Conservation (phyloP, 37 sponge, comb jelly and placozoan species). For the Halichondria panicea region DNA sequence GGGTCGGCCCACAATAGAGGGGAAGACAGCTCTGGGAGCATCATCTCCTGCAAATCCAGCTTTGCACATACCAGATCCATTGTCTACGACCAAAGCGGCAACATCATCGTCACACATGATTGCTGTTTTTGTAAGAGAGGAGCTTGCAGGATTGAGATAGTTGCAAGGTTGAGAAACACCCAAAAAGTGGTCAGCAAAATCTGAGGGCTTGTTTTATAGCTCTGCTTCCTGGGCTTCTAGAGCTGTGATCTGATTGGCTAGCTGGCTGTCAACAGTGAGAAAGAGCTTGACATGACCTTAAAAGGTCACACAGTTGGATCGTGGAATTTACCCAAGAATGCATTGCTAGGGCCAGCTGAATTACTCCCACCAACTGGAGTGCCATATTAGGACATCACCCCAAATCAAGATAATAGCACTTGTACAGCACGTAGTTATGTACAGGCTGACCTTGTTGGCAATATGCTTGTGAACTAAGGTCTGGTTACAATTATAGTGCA, state of each 20-base stretch:
- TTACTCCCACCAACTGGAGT: not conserved
- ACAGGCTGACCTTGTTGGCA: no score
- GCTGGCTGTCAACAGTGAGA: slow-evolving; percentile 24
- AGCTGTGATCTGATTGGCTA: slow-evolving; percentile 44
- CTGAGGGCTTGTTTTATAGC: slow-evolving; percentile 12
- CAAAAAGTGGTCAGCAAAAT: not conserved
- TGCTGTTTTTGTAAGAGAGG: not conserved
- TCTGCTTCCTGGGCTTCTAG: not conserved
- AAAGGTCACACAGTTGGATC: not conserved
- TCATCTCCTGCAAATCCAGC: slow-evolving; percentile 99
- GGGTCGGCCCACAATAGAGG: slow-evolving; percentile 98
- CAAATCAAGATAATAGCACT: no score
- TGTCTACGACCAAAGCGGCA: slow-evolving; percentile 98
- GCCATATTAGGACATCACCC: slow-evolving; percentile 23
- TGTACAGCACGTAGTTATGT: no score
- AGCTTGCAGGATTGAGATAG: not conserved
- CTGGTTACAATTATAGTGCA: no score
- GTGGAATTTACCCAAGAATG: slow-evolving; percentile 7
- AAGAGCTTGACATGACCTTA: slow-evolving; percentile 5
- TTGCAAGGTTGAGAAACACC: not conserved
- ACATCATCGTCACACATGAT: slow-evolving; percentile 78
- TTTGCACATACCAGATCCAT: slow-evolving; percentile 99
- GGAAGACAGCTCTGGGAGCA: slow-evolving; percentile 99
- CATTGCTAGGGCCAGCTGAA: not conserved
- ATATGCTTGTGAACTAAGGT: no score